Conservation (phyloP, 1,140 invertebrate genomes). For the Meloidogyne exigua region DNA sequence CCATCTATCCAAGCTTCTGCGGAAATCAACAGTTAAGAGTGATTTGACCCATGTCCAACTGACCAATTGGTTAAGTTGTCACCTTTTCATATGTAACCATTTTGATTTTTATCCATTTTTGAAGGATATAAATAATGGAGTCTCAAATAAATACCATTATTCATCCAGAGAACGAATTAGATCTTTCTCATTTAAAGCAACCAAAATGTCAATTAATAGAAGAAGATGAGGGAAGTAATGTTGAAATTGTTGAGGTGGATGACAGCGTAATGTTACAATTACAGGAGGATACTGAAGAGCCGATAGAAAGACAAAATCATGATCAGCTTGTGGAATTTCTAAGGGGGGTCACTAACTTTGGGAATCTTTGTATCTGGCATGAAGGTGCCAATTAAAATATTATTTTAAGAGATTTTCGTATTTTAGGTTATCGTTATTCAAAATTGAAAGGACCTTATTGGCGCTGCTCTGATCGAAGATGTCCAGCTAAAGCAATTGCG, state of each 20-base stretch:
- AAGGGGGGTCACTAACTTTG: neutral
- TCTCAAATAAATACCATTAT: neutral
- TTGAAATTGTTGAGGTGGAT: neutral
- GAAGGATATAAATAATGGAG: neutral
- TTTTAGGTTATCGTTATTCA: neutral
- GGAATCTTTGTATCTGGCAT: neutral
- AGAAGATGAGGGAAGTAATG: neutral
- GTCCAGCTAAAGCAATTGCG: neutral
- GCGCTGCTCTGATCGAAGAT: constrained; percentile 5
- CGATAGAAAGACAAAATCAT: neutral
- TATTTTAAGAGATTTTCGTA: neutral
- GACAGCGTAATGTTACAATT: neutral
- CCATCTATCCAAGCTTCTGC: no score
- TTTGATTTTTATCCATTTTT: neutral
- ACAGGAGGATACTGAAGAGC: neutral
- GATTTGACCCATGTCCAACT: no score
- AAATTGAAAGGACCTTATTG: neutral
- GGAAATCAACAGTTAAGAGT: no score
- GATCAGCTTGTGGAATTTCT: neutral
- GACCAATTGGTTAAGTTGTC: no score
- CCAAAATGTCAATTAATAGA: neutral
- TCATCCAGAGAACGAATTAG: neutral
- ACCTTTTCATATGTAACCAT: neutral
- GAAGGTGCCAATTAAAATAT: neutral
- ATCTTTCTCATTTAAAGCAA: neutral